A percentile compares a stretch with the other conserved stretches of the same genome.
Evolutionary conservation across 2,113 vertebrate genomes (phyloP).

Genomic region (Caloenas nicobarica): DNA sequence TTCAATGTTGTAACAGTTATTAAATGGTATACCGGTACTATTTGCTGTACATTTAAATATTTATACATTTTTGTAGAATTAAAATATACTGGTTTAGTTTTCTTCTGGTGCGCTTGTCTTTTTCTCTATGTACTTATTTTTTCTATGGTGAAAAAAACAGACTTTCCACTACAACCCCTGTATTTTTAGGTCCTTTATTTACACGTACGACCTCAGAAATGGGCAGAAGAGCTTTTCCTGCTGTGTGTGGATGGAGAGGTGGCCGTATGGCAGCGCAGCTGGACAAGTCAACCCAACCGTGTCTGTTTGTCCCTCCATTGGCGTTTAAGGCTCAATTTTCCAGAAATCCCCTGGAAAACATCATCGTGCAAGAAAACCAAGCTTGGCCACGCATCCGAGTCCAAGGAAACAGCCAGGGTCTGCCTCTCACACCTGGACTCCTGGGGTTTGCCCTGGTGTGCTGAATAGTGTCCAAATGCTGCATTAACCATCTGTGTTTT

Average conservation of each 20-base stretch:
- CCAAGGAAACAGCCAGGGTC: fast-evolving
- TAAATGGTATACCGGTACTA: slow-evolving; percentile 71
- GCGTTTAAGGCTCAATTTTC: fast-evolving
- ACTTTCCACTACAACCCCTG: fast-evolving
- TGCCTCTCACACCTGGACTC: fast-evolving
- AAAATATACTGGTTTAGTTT: slow-evolving; percentile 73
- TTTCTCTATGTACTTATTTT: neutral
- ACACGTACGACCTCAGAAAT: fast-evolving
- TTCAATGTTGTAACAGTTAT: slow-evolving; percentile 72
- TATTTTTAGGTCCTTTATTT: neutral
- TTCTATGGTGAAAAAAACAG: fast-evolving
- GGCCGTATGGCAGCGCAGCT: fast-evolving
- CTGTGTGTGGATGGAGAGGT: neutral
- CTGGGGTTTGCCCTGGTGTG: neutral
- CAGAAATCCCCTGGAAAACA: neutral
- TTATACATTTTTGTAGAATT: slow-evolving; percentile 84
- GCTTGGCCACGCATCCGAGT: fast-evolving
- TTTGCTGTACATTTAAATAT: slow-evolving; percentile 74
- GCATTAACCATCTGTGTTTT: fast-evolving
- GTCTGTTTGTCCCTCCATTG: fast-evolving
- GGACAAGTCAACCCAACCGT: fast-evolving
- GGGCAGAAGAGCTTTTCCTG: neutral
- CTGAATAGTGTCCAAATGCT: too few relatives aligned
- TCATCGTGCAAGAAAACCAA: fast-evolving
- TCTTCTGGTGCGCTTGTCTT: slow-evolving; percentile 34